Conservation (phyloP, 2,113 vertebrate genomes). For the Crypturellus undulatus region DNA sequence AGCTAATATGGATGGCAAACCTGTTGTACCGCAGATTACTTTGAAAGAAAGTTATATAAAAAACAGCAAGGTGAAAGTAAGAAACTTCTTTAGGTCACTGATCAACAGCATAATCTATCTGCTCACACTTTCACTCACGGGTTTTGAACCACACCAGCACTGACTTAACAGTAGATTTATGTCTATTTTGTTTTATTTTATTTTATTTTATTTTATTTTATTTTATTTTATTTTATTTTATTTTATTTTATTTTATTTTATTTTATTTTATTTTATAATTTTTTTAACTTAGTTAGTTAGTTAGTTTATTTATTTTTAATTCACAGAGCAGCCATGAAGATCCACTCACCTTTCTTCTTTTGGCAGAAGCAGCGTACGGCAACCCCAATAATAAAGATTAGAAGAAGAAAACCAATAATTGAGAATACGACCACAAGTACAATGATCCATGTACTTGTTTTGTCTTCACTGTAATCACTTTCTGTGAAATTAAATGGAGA, state of each 20-base stretch:
- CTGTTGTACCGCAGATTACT: neutral
- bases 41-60: neutral
- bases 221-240: too few relatives aligned
- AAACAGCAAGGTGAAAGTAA: neutral
- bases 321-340: neutral
- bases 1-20: neutral
- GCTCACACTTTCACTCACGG: neutral
- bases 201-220: too few relatives aligned
- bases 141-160: neutral
- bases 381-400: conserved; percentile 62
- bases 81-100: neutral
- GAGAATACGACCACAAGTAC: conserved; percentile 70
- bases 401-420: conserved; percentile 67
- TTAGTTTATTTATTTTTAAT: neutral
- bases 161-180: neutral
- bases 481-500: conserved; percentile 68
- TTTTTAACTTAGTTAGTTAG: too few relatives aligned
- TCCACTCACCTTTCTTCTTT: conserved; percentile 64
- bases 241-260: too few relatives aligned
- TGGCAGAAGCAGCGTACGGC: conserved; percentile 72
- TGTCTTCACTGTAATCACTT: conserved; percentile 34
- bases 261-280: too few relatives aligned
- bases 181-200: neutral
- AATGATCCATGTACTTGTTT: conserved; percentile 21
- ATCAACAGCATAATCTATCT: neutral